phyloP scores from a whole-genome alignment of 2,888 invertebrate genomes.

The Caenorhabditis virilis region DNA sequence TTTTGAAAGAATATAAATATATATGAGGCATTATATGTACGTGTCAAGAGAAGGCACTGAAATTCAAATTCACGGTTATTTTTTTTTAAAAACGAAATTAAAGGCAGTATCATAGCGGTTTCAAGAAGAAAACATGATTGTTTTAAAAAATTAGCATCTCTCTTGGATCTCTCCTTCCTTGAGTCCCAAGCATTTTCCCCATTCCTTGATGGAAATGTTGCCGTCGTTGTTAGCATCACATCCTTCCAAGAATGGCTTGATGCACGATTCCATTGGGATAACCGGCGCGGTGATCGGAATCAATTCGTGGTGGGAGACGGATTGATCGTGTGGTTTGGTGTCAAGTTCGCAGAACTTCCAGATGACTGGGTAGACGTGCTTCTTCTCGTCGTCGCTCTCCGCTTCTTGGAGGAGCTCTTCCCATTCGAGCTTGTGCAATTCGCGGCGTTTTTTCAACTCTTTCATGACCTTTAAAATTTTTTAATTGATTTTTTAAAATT shows the following conservation, averaged over 20 bases:
- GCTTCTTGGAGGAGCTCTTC: constrained; percentile 84
- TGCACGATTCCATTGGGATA: constrained; percentile 94
- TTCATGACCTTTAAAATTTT: too few relatives aligned
- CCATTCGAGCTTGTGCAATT: constrained; percentile 76
- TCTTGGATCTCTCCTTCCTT: constrained; percentile 75
- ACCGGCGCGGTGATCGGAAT: constrained; percentile 93
- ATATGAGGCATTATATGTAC: too few relatives aligned
- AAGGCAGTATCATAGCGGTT: too few relatives aligned
- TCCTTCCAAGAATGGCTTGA: constrained; percentile 84
- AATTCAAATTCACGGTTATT: too few relatives aligned
- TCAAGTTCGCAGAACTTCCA: constrained; percentile 97
- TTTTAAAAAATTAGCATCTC: constrained; percentile 37
- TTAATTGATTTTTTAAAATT: too few relatives aligned
- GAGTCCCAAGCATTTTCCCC: constrained; percentile 81
- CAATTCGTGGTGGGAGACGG: constrained; percentile 88
- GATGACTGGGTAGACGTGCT: constrained; percentile 81
- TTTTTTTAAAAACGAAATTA: too few relatives aligned
- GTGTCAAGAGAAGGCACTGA: too few relatives aligned
- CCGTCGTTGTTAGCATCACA: constrained; percentile 90
- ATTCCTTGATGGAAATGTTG: constrained; percentile 86
- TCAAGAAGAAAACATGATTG: too few relatives aligned
- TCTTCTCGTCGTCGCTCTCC: constrained; percentile 73
- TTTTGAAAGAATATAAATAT: too few relatives aligned
- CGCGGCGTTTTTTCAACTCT: constrained; percentile 69
- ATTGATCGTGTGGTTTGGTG: constrained; percentile 82